A percentile compares a stretch with the other conserved stretches of the same genome.
These are phyloP conservation scores for Misgurnus mizolepis DNA, from an alignment of 2,113 vertebrate species.

Conservation along the genomic window DNA sequence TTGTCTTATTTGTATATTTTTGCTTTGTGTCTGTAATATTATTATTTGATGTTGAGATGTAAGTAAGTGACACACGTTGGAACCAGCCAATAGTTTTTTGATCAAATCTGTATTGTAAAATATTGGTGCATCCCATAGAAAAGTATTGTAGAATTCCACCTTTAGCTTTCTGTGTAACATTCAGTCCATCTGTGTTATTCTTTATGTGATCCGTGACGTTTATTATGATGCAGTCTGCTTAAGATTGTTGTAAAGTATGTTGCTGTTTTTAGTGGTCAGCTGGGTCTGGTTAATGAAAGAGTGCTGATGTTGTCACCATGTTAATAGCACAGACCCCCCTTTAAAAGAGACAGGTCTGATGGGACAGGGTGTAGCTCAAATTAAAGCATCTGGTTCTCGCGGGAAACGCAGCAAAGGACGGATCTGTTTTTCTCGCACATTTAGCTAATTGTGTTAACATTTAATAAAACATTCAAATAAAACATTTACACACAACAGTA, in stretches of 20 bases:
- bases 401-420: background rate
- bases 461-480: background rate
- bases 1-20: no score
- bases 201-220: no score
- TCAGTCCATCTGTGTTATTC: no score
- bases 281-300: background rate
- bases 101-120: no score
- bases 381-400: background rate
- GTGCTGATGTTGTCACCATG: background rate
- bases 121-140: no score
- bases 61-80: no score
- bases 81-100: no score
- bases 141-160: no score
- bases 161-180: no score
- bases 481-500: constrained; percentile 1
- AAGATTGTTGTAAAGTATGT: background rate
- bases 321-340: background rate
- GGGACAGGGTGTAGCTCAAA: background rate
- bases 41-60: no score
- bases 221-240: no score
- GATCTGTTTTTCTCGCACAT: background rate
- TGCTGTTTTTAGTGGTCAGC: background rate
- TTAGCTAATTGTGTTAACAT: background rate
- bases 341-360: background rate
- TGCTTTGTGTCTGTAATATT: no score